These are phyloP conservation scores for Cuculus canorus DNA, from an alignment of 2,797 vertebrate species.

Conservation along the genomic window DNA sequence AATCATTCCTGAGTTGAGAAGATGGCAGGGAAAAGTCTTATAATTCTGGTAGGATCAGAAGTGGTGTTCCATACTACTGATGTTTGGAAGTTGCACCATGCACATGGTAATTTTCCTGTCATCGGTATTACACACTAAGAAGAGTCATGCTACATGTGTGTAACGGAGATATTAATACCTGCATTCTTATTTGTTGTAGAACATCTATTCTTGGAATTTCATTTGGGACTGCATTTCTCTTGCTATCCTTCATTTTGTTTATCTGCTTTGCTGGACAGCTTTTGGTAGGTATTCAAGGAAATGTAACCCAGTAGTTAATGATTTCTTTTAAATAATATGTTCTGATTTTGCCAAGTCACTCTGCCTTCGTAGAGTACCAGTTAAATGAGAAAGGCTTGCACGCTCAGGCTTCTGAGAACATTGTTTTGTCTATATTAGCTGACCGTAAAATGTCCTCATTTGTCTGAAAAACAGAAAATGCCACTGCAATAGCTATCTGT, in stretches of 20 bases:
- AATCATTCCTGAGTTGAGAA: background rate
- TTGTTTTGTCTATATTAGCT: background rate
- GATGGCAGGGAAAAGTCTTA: background rate
- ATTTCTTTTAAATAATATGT: background rate
- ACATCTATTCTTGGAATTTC: slow-evolving; percentile 88
- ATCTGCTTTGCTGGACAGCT: slow-evolving; percentile 93
- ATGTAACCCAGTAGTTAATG: background rate
- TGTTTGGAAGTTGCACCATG: background rate
- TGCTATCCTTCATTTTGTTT: slow-evolving; percentile 88
- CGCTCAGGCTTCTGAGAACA: background rate
- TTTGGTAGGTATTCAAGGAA: slow-evolving; percentile 82
- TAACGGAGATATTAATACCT: background rate
- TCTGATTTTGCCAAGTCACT: background rate
- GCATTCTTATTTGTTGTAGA: slow-evolving; percentile 76
- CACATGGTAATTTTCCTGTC: background rate
- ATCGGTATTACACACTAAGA: background rate
- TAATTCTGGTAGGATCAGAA: background rate
- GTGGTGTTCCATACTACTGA: background rate
- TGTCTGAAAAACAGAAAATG: slow-evolving; percentile 5
- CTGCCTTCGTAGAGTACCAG: background rate
- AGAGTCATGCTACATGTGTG: background rate
- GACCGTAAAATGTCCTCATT: background rate
- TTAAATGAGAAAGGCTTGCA: background rate
- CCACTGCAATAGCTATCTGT: background rate
- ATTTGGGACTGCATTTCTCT: slow-evolving; percentile 88